Evolutionary conservation across 35 echinoderm and acorn worm species (phyloP).

Genomic region (Patiria miniata): DNA sequence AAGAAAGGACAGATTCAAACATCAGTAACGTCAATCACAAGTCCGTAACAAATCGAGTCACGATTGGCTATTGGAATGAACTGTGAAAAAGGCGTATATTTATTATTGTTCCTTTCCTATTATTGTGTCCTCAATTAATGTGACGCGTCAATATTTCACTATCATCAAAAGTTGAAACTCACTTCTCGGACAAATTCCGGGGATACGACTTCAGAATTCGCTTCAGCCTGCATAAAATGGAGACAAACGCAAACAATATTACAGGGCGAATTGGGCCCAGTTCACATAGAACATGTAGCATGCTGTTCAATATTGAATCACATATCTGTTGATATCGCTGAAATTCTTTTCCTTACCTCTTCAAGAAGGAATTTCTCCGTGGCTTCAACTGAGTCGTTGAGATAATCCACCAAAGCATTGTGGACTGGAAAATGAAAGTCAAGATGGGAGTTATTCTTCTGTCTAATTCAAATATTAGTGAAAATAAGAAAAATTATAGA

Average conservation of each 20-base stretch:
- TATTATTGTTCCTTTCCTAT: no score
- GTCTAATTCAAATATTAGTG: background rate
- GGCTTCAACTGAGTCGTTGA: constrained; percentile 71
- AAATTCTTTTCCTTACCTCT: constrained; percentile 57
- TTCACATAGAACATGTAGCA: no score
- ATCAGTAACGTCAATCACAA: background rate
- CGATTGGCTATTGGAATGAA: background rate
- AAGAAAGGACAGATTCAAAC: constrained; percentile 23
- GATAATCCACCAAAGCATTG: constrained; percentile 93
- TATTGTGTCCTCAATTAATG: no score
- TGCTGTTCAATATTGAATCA: no score
- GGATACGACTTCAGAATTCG: background rate
- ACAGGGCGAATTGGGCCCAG: no score
- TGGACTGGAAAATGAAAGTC: constrained; percentile 68
- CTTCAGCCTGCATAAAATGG: constrained; percentile 10
- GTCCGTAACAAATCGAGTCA: background rate
- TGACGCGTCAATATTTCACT: no score
- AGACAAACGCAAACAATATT: background rate
- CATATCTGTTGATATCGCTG: background rate
- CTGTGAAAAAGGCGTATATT: no score
- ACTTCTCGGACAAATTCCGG: constrained; percentile 30
- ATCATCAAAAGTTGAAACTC: background rate
- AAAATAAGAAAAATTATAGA: constrained; percentile 9
- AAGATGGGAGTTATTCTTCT: background rate
- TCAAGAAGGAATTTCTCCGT: constrained; percentile 74